phyloP scores from a whole-genome alignment of 2,113 vertebrate genomes.

The Neotragus pygmaeus region DNA sequence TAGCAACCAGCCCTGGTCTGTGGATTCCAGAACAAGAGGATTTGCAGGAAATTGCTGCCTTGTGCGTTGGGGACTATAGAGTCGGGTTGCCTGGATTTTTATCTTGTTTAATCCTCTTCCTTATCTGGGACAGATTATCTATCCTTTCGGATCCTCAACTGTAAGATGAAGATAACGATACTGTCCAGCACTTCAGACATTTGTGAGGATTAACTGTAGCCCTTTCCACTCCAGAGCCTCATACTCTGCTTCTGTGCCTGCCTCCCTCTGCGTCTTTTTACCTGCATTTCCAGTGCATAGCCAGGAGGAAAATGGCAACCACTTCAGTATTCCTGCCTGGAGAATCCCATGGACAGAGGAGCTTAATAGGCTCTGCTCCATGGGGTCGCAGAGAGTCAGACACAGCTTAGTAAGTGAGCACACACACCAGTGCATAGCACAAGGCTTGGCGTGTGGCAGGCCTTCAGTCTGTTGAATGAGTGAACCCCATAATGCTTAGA shows the following conservation, averaged over 20 bases:
- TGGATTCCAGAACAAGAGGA: not conserved
- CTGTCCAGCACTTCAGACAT: fast-evolving
- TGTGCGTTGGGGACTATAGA: fast-evolving
- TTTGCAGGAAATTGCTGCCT: not conserved
- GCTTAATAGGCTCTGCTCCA: not conserved
- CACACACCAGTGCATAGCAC: not conserved
- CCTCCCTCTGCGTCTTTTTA: not conserved
- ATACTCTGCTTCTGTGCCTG: fast-evolving
- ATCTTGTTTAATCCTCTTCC: not conserved
- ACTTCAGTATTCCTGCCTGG: not conserved
- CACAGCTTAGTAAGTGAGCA: not conserved
- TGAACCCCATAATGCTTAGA: not conserved
- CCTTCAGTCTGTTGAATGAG: fast-evolving
- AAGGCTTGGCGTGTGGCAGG: not conserved
- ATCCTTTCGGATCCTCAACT: not conserved
- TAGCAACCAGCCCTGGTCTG: not conserved
- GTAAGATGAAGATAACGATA: not conserved
- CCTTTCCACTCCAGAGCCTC: not conserved
- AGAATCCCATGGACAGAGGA: not conserved
- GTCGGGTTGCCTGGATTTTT: not conserved
- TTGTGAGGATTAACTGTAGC: not conserved
- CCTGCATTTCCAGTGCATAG: not conserved
- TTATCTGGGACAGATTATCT: not conserved
- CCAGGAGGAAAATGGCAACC: not conserved
- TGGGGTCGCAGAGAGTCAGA: not conserved